Evolutionary conservation across 2,113 vertebrate genomes (phyloP).

Genomic region (Heptranchias perlo): DNA sequence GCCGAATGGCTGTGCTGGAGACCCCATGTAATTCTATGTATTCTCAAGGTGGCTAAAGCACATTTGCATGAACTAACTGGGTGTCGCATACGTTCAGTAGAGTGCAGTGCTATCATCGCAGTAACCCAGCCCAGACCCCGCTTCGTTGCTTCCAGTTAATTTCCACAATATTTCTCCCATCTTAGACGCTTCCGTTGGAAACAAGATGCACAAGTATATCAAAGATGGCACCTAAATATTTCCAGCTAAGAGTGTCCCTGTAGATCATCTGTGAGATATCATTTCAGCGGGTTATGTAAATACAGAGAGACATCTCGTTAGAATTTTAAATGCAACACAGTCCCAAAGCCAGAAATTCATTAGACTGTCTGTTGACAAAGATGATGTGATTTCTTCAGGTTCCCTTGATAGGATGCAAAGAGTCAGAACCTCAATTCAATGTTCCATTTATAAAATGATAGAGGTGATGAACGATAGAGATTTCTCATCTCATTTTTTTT

Average conservation of each 20-base stretch:
- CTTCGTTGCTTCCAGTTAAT: neutral
- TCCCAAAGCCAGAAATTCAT: conserved; percentile 29
- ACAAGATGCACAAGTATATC: neutral
- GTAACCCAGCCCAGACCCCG: neutral
- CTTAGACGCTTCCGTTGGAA: neutral
- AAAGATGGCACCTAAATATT: conserved; percentile 19
- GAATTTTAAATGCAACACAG: conserved; percentile 36
- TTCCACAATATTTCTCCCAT: neutral
- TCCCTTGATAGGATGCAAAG: conserved; percentile 19
- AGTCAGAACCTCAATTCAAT: conserved; percentile 38
- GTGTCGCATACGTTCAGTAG: neutral
- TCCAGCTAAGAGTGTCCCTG: neutral
- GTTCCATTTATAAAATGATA: conserved; percentile 38
- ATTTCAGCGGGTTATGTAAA: conserved; percentile 29
- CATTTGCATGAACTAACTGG: neutral
- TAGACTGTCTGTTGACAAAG: conserved; percentile 36
- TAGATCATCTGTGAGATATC: conserved; percentile 25
- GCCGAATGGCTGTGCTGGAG: neutral
- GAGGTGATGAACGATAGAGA: conserved; percentile 35
- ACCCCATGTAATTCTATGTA: neutral
- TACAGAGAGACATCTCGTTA: conserved; percentile 34
- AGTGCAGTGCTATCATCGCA: neutral
- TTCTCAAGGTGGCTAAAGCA: neutral
- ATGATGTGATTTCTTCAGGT: conserved; percentile 30
- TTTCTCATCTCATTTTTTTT: conserved; percentile 37